Evolutionary conservation across 2,888 invertebrate species (phyloP).

Genomic region (Euphydryas editha): DNA sequence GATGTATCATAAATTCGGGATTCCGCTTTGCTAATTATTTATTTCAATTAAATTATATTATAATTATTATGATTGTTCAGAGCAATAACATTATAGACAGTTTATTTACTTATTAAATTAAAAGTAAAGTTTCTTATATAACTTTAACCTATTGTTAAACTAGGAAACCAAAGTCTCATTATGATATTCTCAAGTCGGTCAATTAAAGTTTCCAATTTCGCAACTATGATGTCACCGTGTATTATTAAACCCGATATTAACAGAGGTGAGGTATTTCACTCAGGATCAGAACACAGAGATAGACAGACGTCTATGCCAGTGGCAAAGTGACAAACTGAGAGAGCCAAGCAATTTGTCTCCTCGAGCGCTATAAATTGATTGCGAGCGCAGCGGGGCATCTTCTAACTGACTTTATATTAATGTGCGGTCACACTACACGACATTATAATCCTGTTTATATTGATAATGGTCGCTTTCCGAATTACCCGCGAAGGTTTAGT

Average conservation of each 20-base stretch:
- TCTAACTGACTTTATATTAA: constrained; percentile 64
- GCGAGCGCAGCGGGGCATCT: constrained; percentile 68
- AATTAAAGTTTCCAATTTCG: neutral
- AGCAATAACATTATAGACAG: too few species aligned
- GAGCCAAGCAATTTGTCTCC: constrained; percentile 68
- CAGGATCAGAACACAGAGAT: constrained; percentile 14
- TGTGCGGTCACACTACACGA: constrained; percentile 48
- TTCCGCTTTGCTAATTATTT: too few species aligned
- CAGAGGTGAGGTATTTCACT: constrained; percentile 14
- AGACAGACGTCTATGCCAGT: constrained; percentile 47
- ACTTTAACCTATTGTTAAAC: neutral
- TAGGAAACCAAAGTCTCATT: neutral
- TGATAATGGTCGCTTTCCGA: constrained; percentile 8
- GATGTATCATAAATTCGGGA: too few species aligned
- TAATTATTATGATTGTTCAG: too few species aligned
- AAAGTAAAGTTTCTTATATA: too few species aligned
- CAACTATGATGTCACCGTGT: neutral
- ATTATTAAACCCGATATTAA: constrained; percentile 7
- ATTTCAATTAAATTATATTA: too few species aligned
- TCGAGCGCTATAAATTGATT: constrained; percentile 74
- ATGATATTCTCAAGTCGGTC: neutral
- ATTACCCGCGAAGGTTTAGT: neutral
- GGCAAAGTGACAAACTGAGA: constrained; percentile 54
- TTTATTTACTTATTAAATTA: too few species aligned
- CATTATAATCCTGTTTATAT: constrained; percentile 22